Conservation (phyloP, 2,797 vertebrate genomes). For the Melanogrammus aeglefinus region DNA sequence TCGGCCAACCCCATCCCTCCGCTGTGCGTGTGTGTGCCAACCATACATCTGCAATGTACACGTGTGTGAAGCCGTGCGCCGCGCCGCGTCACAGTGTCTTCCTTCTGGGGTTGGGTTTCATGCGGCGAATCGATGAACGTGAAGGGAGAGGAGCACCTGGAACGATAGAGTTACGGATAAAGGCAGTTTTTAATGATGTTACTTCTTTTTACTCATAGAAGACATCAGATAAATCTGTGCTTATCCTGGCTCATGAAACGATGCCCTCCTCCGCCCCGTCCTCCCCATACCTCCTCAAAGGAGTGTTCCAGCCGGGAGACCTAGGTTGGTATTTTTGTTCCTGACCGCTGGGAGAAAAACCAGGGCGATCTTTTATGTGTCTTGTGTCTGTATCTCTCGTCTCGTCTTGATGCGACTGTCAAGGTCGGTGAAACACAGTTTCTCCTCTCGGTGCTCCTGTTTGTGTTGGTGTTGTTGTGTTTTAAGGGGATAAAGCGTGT, state of each 20-base stretch:
- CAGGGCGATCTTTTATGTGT: neutral
- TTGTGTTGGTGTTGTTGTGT: too few relatives aligned
- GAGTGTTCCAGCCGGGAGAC: constrained; percentile 57
- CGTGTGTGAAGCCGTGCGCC: neutral
- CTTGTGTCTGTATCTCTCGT: neutral
- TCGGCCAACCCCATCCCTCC: constrained; percentile 53
- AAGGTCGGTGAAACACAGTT: too few relatives aligned
- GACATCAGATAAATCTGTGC: constrained; percentile 89
- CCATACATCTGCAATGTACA: constrained; percentile 44
- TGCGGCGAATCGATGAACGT: too few relatives aligned
- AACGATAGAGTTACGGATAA: constrained; percentile 77
- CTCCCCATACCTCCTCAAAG: constrained; percentile 62
- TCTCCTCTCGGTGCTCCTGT: too few relatives aligned
- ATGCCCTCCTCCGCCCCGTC: constrained; percentile 55
- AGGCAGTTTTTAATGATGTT: constrained; percentile 87
- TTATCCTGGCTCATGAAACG: constrained; percentile 80
- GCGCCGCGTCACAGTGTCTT: too few relatives aligned
- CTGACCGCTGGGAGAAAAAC: constrained; percentile 39
- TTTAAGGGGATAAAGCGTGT: too few relatives aligned
- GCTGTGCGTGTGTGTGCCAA: constrained; percentile 44
- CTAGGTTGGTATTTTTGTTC: constrained; percentile 58
- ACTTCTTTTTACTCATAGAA: constrained; percentile 84
- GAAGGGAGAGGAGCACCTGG: constrained; percentile 62
- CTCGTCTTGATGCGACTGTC: too few relatives aligned
- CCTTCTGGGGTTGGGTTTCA: too few relatives aligned